Evolutionary conservation across 2,797 vertebrate genomes (phyloP).

Genomic region (Acestrorhynchus altus): DNA sequence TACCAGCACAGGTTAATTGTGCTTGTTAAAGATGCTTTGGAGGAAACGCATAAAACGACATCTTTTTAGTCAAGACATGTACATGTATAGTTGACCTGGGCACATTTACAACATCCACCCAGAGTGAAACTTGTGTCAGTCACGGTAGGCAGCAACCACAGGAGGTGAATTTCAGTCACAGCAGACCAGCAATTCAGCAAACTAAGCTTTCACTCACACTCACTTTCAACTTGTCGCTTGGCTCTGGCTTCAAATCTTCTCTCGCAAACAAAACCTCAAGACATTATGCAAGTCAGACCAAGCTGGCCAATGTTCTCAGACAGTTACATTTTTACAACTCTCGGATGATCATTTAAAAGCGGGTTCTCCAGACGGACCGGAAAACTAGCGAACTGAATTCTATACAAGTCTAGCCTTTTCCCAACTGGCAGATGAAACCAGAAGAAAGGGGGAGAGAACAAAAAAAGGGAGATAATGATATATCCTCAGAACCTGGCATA

Average conservation of each 20-base stretch:
- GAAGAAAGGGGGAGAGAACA: conserved; percentile 38
- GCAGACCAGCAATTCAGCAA: conserved; percentile 41
- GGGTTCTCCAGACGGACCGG: neutral
- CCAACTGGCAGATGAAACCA: conserved; percentile 38
- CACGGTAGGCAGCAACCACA: neutral
- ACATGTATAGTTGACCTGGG: neutral
- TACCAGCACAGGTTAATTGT: neutral
- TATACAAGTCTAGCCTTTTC: no score
- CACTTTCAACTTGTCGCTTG: conserved; percentile 62
- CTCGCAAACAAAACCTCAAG: conserved; percentile 44
- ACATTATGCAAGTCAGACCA: conserved; percentile 57
- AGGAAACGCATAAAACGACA: neutral
- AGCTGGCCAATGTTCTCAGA: conserved; percentile 30
- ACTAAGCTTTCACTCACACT: conserved; percentile 39
- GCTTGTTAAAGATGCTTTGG: conserved; percentile 43
- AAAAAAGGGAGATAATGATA: neutral
- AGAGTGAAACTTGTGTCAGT: conserved; percentile 4
- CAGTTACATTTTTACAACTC: neutral
- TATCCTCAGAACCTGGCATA: neutral
- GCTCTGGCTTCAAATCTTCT: conserved; percentile 44
- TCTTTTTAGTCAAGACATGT: neutral
- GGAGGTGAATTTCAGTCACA: neutral
- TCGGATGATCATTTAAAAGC: neutral
- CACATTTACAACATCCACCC: neutral
- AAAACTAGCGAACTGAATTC: neutral